Evolutionary conservation across 2,888 invertebrate species (phyloP).

Genomic region (Eucriotettix oculatus): DNA sequence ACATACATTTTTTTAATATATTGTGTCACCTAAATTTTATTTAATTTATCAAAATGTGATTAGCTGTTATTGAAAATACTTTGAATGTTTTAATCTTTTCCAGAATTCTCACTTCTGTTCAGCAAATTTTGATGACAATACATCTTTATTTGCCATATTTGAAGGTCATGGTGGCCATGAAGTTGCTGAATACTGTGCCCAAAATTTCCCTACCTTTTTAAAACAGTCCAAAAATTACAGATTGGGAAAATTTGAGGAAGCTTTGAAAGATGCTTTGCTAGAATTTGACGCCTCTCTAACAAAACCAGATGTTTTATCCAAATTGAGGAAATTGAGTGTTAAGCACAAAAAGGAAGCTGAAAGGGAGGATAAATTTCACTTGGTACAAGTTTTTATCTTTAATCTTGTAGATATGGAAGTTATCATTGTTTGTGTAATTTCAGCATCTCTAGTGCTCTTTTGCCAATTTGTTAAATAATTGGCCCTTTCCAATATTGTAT

Average conservation of each 20-base stretch:
- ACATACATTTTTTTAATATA: too few species aligned
- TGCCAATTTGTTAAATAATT: too few species aligned
- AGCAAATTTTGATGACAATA: conserved; percentile 63
- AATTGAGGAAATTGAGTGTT: conserved; percentile 57
- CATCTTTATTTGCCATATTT: conserved; percentile 89
- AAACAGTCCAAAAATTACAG: conserved; percentile 59
- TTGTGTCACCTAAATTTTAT: background rate
- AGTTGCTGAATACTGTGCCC: conserved; percentile 80
- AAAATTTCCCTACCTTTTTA: conserved; percentile 69
- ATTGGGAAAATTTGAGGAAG: conserved; percentile 51
- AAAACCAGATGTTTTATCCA: conserved; percentile 52
- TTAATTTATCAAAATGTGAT: background rate
- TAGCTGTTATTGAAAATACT: background rate
- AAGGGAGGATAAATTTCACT: conserved; percentile 20
- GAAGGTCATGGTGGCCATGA: conserved; percentile 98
- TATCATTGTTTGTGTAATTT: too few species aligned
- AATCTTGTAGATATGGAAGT: too few species aligned
- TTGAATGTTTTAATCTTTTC: conserved; percentile 20
- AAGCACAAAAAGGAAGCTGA: conserved; percentile 28
- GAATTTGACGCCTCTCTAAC: conserved; percentile 74
- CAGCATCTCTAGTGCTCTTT: too few species aligned
- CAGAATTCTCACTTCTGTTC: conserved; percentile 96
- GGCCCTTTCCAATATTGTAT: too few species aligned
- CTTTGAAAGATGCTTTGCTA: conserved; percentile 73
- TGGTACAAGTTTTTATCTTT: background rate